Base-by-base conservation (phyloP, 2,113 vertebrate genomes). In the Helogale parvula region DNA sequence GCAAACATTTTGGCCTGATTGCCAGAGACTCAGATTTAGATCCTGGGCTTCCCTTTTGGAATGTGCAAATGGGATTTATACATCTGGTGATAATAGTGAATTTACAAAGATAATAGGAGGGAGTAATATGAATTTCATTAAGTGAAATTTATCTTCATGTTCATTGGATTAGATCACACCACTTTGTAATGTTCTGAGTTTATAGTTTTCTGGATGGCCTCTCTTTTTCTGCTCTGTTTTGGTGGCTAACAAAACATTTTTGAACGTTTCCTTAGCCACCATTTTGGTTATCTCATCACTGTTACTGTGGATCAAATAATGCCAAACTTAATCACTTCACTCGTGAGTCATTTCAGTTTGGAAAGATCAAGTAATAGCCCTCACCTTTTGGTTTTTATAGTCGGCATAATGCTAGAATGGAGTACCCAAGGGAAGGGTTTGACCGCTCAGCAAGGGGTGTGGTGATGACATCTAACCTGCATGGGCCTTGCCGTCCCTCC, bases 41-140 rank as follows among this genome's bases (percentile, higher is more conserved):
- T 65, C 21, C 45, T 50, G 50, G 52, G 13, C 41, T 96, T 93
- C 14, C 31, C 16, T 96, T 89, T 91, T 93, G 31, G 71, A 92
- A 86, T 63, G 41, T 88, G 33, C 82, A 82, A 96, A 52, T 60
- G 76, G 31, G 2, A 90, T 38, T 76, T 84, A 35, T 23, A 19
- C 57, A 45, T 94, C 50, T 94, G 38, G 31, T 93, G 72, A 84
- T n/a, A 52, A 90, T 21, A 81, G 29, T 71, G 35, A 88, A 74
- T 84, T 95, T 92, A 57, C n/a, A 90, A 92, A 95, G 38, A 92
- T 79, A 87, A 68, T 63, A 89, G 84, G 68, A 87, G 38, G 85
- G 86, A 93, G 68, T 79, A 71, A 45, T 94, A 17, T 81, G 86
- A 95, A 90, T 83, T 86, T 94, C 45, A 90, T 79, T 87, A 86